Conservation (phyloP, 2,797 vertebrate species). For the Zenarchopterus dispar region DNA sequence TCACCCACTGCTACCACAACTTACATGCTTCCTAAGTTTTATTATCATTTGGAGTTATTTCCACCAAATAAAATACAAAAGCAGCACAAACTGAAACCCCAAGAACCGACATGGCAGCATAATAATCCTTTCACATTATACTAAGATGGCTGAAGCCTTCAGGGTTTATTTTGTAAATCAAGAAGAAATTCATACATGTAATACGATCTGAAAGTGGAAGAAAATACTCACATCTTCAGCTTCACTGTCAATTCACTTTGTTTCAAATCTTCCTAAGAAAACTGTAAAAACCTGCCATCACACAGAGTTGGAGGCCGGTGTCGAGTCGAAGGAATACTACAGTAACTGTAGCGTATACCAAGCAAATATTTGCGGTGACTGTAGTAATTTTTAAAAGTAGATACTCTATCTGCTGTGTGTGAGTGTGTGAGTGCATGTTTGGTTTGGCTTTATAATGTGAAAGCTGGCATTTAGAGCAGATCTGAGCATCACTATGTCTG, state of each 20-base stretch:
- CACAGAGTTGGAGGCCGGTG: constrained; percentile 1
- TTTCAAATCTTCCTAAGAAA: constrained; percentile 6
- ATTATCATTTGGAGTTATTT: too few species aligned
- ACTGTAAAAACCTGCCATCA: constrained; percentile 15
- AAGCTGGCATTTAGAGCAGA: constrained; percentile 62
- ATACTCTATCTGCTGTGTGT: constrained; percentile 58
- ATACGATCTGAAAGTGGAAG: background rate
- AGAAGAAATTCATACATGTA: too few species aligned
- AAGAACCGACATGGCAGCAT: too few species aligned
- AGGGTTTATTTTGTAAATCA: background rate
- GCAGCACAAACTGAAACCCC: too few species aligned
- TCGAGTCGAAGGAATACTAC: constrained; percentile 39
- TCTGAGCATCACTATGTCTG: constrained; percentile 45
- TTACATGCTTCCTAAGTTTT: too few species aligned
- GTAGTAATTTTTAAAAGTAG: constrained; percentile 65
- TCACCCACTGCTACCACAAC: too few species aligned
- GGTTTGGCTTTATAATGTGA: constrained; percentile 55
- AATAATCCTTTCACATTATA: too few species aligned
- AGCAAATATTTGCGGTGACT: constrained; percentile 66
- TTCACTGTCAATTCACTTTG: background rate
- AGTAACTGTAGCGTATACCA: constrained; percentile 42
- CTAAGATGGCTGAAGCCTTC: too few species aligned
- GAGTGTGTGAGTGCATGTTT: constrained; percentile 47
- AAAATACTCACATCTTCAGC: background rate
- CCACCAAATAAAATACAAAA: too few species aligned